Conservation (phyloP, 2,888 invertebrate species). For the Tachystola acroxantha region DNA sequence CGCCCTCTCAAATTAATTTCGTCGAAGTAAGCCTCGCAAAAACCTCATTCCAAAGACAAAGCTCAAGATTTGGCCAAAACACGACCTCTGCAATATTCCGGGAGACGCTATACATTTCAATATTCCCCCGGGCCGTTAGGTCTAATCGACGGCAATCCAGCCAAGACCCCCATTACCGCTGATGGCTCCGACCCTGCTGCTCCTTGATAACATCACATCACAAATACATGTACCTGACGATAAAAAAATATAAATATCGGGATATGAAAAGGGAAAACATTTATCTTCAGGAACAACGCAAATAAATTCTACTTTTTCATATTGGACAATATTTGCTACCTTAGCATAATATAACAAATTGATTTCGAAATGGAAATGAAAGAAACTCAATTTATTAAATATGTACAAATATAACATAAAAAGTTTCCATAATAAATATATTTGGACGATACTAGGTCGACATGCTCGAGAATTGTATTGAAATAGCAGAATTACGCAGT, state of each 20-base stretch:
- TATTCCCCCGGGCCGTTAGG: slow-evolving; percentile 53
- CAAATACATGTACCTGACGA: slow-evolving; percentile 30
- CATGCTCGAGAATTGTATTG: no score
- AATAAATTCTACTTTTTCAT: no score
- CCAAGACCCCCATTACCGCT: slow-evolving; percentile 59
- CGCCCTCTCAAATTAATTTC: not conserved
- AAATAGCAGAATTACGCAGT: no score
- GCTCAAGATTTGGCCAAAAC: slow-evolving; percentile 3
- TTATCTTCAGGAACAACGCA: no score
- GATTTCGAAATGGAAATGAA: no score
- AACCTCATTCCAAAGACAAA: slow-evolving; percentile 3
- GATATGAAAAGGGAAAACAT: no score
- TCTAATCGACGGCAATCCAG: slow-evolving; percentile 61
- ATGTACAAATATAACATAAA: no score
- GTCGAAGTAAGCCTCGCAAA: not conserved
- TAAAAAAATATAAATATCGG: slow-evolving; percentile 47
- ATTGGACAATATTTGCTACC: no score
- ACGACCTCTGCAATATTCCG: slow-evolving; percentile 1
- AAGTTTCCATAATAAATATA: no score
- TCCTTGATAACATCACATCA: slow-evolving; percentile 3
- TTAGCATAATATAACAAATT: no score
- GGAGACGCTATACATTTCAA: slow-evolving; percentile 41
- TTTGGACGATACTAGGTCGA: no score
- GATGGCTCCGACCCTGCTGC: slow-evolving; percentile 43
- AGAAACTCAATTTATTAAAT: no score